These are phyloP conservation scores for Caerostris darwini DNA, from an alignment of 1,140 invertebrate species.

Conservation along the genomic window DNA sequence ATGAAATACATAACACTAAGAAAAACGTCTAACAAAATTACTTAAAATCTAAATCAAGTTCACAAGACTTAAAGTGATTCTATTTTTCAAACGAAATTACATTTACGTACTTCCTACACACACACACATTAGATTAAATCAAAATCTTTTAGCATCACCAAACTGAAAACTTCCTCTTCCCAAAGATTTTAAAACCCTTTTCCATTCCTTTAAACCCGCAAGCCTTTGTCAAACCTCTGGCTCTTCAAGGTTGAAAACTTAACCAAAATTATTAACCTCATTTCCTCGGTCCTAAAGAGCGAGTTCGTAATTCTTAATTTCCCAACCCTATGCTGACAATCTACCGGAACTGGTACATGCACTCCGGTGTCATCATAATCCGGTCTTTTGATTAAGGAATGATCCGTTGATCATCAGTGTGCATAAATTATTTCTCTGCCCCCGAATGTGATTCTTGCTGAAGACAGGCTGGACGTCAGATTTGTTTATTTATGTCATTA, in stretches of 20 bases:
- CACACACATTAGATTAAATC: too few relatives aligned
- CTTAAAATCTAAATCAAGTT: too few relatives aligned
- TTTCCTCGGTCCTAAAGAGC: not conserved
- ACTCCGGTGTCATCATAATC: conserved; percentile 53
- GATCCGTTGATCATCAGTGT: conserved; percentile 24
- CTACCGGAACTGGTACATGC: not conserved
- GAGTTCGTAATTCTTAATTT: conserved; percentile 62
- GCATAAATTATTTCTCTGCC: conserved; percentile 65
- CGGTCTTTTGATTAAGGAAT: conserved; percentile 64
- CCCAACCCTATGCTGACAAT: conserved; percentile 19
- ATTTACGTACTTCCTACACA: too few relatives aligned
- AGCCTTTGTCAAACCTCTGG: not conserved
- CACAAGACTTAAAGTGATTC: too few relatives aligned
- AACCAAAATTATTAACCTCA: conserved; percentile 56
- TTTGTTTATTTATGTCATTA: conserved; percentile 59
- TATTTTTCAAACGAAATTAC: too few relatives aligned
- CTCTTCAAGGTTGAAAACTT: not conserved
- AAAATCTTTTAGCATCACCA: not conserved
- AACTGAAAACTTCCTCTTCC: not conserved
- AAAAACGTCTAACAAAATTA: too few relatives aligned
- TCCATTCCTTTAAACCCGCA: not conserved
- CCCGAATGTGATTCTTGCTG: conserved; percentile 47
- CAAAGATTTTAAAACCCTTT: not conserved
- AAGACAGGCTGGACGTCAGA: conserved; percentile 1
- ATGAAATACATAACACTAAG: too few relatives aligned